These are phyloP conservation scores for Pecten maximus DNA, from an alignment of 2,888 invertebrate genomes.

Conservation along the genomic window DNA sequence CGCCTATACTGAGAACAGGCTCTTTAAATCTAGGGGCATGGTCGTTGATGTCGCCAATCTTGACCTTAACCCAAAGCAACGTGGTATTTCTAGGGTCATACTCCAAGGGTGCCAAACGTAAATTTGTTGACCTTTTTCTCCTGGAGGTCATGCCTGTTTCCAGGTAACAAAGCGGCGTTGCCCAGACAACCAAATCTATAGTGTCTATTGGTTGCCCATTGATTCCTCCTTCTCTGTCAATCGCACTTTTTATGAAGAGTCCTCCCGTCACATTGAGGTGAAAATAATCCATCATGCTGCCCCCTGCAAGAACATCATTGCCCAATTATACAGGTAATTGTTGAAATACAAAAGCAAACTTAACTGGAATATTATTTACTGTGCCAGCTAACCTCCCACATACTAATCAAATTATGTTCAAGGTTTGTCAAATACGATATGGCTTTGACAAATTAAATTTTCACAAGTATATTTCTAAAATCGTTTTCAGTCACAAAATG, in stretches of 20 bases:
- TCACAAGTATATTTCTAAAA: conserved; percentile 26
- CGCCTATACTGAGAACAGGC: conserved; percentile 93
- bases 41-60: conserved; percentile 94
- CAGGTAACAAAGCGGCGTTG: conserved; percentile 71
- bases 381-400: neutral
- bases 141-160: conserved; percentile 40
- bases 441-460: conserved; percentile 31
- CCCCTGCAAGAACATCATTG: conserved; percentile 56
- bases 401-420: neutral
- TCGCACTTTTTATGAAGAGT: conserved; percentile 66
- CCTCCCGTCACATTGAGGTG: conserved; percentile 70
- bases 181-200: conserved; percentile 72
- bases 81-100: conserved; percentile 64
- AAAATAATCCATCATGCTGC: conserved; percentile 69
- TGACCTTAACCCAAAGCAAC: conserved; percentile 71
- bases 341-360: neutral
- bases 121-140: conserved; percentile 38
- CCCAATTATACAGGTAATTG: neutral
- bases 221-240: conserved; percentile 74
- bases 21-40: conserved; percentile 92
- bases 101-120: conserved; percentile 54
- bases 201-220: conserved; percentile 45
- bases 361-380: neutral
- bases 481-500: neutral
- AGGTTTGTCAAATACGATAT: neutral